phyloP scores from a whole-genome alignment of 23 tunicate genomes.

The Corella eumyota region DNA sequence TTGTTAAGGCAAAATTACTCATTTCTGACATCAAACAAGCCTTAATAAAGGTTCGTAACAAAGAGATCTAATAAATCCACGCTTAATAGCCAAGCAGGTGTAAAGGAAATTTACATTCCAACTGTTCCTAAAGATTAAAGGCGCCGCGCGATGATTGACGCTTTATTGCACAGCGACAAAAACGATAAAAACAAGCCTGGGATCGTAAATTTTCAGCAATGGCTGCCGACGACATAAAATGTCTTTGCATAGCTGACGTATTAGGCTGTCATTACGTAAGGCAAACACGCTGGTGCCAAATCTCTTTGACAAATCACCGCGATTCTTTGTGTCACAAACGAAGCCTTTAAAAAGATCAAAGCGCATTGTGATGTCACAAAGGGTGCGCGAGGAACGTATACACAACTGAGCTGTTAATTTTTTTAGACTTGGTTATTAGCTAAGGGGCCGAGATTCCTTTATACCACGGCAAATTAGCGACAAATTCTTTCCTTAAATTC shows the following conservation, averaged over 20 bases:
- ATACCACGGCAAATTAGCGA: not conserved
- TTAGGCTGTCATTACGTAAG: conserved; percentile 22
- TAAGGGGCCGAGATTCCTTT: not conserved
- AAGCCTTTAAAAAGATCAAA: conserved; percentile 29
- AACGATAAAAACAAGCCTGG: conserved; percentile 10
- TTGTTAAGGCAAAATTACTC: not conserved
- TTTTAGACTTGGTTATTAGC: no score
- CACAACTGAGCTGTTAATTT: not conserved
- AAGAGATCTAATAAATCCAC: conserved; percentile 30
- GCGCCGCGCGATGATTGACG: conserved; percentile 33
- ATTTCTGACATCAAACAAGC: conserved; percentile 23
- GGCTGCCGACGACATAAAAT: not conserved
- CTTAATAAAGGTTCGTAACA: conserved; percentile 13
- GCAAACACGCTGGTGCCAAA: conserved; percentile 47
- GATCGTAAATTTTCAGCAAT: conserved; percentile 23
- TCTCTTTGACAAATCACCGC: conserved; percentile 50
- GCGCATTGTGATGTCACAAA: conserved; percentile 29
- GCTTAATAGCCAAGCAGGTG: conserved; percentile 33
- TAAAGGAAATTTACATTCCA: conserved; percentile 32
- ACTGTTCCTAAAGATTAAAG: conserved; percentile 28
- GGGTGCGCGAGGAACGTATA: not conserved
- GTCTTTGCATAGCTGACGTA: no score
- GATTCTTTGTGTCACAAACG: conserved; percentile 34
- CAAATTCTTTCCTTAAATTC: conserved; percentile 1
- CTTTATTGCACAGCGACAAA: conserved; percentile 38